These are phyloP conservation scores for Pseudorhombus dupliciocellatus DNA, from an alignment of 2,113 vertebrate genomes.

Conservation along the genomic window DNA sequence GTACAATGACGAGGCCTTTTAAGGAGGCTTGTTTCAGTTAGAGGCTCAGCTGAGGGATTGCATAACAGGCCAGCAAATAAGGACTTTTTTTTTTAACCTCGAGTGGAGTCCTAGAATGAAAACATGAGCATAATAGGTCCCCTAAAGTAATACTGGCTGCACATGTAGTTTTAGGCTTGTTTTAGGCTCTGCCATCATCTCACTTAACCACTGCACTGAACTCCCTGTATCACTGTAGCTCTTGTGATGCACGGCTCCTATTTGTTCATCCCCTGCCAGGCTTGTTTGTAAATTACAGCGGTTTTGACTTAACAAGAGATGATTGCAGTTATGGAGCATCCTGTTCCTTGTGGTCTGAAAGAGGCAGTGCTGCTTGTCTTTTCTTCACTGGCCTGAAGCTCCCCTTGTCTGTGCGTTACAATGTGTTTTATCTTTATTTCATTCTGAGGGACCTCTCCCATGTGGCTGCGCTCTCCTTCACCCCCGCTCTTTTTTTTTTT, in stretches of 20 bases:
- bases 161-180: constrained; percentile 40
- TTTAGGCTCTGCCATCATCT: constrained; percentile 11
- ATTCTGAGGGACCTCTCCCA: constrained; percentile 8
- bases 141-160: constrained; percentile 22
- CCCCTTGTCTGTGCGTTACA: constrained; percentile 6
- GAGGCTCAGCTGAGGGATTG: not conserved
- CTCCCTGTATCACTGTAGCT: not conserved
- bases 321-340: constrained; percentile 1
- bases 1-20: not conserved
- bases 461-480: not conserved
- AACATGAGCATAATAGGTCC: not conserved
- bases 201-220: constrained; percentile 17
- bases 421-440: constrained; percentile 34
- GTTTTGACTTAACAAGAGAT: constrained; percentile 33
- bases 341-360: constrained; percentile 17
- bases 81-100: not conserved
- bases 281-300: constrained; percentile 3
- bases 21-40: not conserved
- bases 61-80: not conserved
- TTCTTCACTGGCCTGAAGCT: constrained; percentile 9
- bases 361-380: constrained; percentile 7
- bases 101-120: not conserved
- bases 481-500: not conserved
- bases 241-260: constrained; percentile 3
- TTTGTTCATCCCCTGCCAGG: constrained; percentile 13